A percentile compares a stretch with the other conserved stretches of the same genome.
Conservation (phyloP, 23 tunicate species). For the Styela plicata region DNA sequence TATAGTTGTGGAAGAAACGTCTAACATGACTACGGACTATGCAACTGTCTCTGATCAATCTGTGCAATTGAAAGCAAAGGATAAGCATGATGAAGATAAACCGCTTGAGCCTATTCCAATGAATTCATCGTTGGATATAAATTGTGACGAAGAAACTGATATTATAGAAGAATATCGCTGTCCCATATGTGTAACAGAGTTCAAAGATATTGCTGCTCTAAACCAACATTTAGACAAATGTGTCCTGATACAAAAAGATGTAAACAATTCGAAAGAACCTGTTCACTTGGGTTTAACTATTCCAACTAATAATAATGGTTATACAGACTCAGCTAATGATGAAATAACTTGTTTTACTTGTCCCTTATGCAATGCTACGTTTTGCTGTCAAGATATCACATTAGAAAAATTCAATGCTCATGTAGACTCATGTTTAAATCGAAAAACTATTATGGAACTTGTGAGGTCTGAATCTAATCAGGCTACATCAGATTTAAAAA, state of each 20-base stretch:
- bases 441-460: slow-evolving; percentile 43
- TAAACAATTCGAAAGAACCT: background rate
- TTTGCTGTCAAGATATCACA: slow-evolving; percentile 26
- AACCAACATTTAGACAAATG: background rate
- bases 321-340: too few relatives aligned
- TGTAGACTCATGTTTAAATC: slow-evolving; percentile 70
- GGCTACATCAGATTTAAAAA: background rate
- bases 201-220: background rate
- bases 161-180: background rate
- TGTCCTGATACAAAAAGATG: background rate
- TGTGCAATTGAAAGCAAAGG: background rate
- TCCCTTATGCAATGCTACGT: slow-evolving; percentile 55
- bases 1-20: background rate
- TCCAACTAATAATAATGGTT: background rate
- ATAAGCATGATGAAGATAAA: background rate
- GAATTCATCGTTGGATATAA: background rate
- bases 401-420: slow-evolving; percentile 52
- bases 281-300: background rate
- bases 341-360: slow-evolving; percentile 29
- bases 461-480: slow-evolving; percentile 11
- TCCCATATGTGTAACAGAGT: background rate
- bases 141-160: too few relatives aligned
- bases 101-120: background rate
- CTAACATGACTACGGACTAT: background rate
- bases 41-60: background rate